Base-by-base conservation (phyloP, 1,140 invertebrate genomes). In the Drosophila tropicalis region DNA sequence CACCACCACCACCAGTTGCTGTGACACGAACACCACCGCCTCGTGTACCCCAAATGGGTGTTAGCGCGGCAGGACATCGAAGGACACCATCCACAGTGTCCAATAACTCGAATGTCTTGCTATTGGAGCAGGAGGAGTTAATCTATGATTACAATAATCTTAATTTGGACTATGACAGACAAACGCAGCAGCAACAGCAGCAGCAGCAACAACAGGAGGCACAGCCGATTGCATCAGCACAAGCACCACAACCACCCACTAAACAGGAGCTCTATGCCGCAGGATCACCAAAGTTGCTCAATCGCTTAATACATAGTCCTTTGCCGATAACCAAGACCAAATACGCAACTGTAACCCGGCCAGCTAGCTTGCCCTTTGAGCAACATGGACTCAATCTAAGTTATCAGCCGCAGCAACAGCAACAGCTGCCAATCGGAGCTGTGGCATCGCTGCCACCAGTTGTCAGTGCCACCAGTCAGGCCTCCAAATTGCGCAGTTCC, bases 321-420 rank as follows among this genome's bases (percentile, higher is more conserved):
- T 15, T 86, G 72, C 78, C 81, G 41, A 41, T 86, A 67, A 72
- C 78, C 10, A 81, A 72, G 54, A 74, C 69, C 12, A 84, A 91
- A 19, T 91, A 86, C 4, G 71, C 69, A n/a, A 58, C 67, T 1
- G 92, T 92, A 0, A 87, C 93, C 61, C 92, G 96, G 40, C 96
- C 96, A 0, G 95, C 93, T 1, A 97, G 96, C 71, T 89, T 97
- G 9, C 96, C 93, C 3, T 84, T 94, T 7, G 83, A 87, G 56
- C 83, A 86, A 54, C 83, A 87, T 34, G 44, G 63, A 9, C 51
- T 85, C 3, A 66, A 65, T 3, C 29, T 75, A 13, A 62, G 36
- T 67, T 82, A 74, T 10, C 81, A 84, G 22, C 65, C 58, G 13
- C 69, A 51, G 17, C 44, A 47, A 1, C 29, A 29, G 29, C 25